Base-by-base conservation (phyloP, 2,888 invertebrate genomes). In the Corythucha ciliata region DNA sequence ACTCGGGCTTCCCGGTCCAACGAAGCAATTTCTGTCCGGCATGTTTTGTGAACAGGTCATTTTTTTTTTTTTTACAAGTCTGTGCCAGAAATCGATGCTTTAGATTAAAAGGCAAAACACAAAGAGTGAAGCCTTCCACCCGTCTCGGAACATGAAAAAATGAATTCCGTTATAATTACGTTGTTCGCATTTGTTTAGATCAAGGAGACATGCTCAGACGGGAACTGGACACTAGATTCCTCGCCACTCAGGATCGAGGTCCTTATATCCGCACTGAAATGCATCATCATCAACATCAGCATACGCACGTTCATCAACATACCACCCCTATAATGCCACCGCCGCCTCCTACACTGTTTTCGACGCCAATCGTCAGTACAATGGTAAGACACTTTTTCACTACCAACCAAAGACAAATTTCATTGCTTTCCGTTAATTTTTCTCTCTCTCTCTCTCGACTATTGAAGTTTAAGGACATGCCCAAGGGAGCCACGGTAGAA, bases 251-350 rank as follows among this genome's bases (percentile, higher is more conserved):
- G 67, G 86, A 86, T 63, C 74, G 83, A 59, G 70, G 69, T 46
- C 80, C 80, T 62, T 74, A 71, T 61, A 74, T 83, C 65, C 78
- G 86, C 64, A 88, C 87, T 45, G 90, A 88, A 73, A 82, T 89
- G 78, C 90, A 89, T 70, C 89, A 89, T 72, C 90, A 90, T 74
- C 89, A 88, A 69, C 90, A 90, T 71, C 89, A 90, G 67, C 90
- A 63, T 54, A 63, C 62, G 14, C 62, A 62, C 70, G 83, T 90
- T 64, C 90, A 89, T 73, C 88, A 88, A 66, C 86, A 87, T 68
- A 83, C 84, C 60, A 76, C 83, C 52, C 76, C 80, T 52, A 72
- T 81, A 53, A 66, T 78, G 55, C 75, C 80, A 45, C 67, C 69
- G 7, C 66, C 66, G 16, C 75, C 77, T 20, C 74, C 76, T 20